Evolutionary conservation across 2,888 invertebrate species (phyloP).

Genomic region (Deroplatys truncata): DNA sequence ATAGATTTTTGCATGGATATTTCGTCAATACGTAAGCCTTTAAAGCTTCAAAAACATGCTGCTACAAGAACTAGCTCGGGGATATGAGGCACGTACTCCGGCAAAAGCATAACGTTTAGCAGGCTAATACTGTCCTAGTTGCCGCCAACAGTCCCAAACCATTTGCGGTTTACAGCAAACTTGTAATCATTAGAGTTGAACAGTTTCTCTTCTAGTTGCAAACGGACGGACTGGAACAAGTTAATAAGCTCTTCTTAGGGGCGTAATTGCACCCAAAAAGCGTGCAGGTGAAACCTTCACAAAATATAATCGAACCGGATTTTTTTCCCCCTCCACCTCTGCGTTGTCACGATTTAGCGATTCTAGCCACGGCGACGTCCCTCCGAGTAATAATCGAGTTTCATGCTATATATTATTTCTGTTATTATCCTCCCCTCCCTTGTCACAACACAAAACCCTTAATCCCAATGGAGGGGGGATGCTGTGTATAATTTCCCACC

Average conservation of each 20-base stretch:
- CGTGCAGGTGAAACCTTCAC: not conserved
- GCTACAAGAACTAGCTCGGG: too few relatives aligned
- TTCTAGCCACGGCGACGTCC: not conserved
- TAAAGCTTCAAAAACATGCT: too few relatives aligned
- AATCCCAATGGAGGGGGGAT: not conserved
- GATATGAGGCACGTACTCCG: too few relatives aligned
- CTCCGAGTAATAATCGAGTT: not conserved
- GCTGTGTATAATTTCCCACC: constrained; percentile 5
- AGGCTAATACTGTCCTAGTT: not conserved
- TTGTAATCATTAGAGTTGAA: not conserved
- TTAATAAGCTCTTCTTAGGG: not conserved
- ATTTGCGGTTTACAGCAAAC: not conserved
- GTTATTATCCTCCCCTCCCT: not conserved
- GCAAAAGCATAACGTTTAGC: too few relatives aligned
- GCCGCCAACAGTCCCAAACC: not conserved
- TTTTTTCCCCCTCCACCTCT: not conserved
- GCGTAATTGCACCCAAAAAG: not conserved
- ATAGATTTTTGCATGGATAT: too few relatives aligned
- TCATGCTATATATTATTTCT: constrained; percentile 10
- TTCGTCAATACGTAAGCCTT: too few relatives aligned
- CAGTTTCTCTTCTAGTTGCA: not conserved
- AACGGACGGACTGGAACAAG: not conserved
- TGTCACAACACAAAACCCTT: not conserved
- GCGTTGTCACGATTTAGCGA: not conserved
- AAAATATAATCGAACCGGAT: not conserved